phyloP scores from a whole-genome alignment of 2,888 invertebrate genomes.

The Amphipoea lucens region DNA sequence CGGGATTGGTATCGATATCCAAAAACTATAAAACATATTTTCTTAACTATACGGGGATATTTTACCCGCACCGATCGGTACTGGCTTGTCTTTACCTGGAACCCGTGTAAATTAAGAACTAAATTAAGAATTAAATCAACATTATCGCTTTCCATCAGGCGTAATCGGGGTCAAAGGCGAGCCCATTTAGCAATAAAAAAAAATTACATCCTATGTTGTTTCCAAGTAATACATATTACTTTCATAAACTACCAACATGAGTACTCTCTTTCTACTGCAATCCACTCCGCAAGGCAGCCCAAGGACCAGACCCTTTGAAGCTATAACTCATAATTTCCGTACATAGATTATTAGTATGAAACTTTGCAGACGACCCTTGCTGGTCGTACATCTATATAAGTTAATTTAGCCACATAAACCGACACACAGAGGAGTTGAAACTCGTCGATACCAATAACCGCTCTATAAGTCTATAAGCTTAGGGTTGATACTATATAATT shows the following conservation, averaged over 20 bases:
- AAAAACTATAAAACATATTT: no score
- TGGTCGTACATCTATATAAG: slow-evolving; percentile 46
- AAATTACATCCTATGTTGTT: neutral
- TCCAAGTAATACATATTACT: neutral
- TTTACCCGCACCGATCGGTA: no score
- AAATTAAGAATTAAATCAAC: neutral
- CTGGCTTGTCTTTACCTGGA: no score
- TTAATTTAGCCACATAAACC: slow-evolving; percentile 59
- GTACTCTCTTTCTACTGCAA: neutral
- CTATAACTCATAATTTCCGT: slow-evolving; percentile 58
- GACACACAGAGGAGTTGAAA: slow-evolving; percentile 60
- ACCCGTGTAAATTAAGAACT: neutral
- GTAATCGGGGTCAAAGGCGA: no score
- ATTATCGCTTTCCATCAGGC: no score
- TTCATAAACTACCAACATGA: neutral
- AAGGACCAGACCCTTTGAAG: slow-evolving; percentile 22
- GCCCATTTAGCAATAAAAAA: no score
- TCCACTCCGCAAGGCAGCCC: neutral
- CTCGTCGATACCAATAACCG: slow-evolving; percentile 51
- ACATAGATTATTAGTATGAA: slow-evolving; percentile 50
- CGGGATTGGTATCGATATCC: no score
- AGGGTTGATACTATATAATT: slow-evolving; percentile 24
- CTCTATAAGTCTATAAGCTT: neutral
- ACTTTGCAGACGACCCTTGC: slow-evolving; percentile 57
- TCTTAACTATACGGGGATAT: no score